Percentiles rank a stretch among this genome's conserved stretches.
Conservation (phyloP, 2,113 vertebrate species). For the Brachirus orientalis region DNA sequence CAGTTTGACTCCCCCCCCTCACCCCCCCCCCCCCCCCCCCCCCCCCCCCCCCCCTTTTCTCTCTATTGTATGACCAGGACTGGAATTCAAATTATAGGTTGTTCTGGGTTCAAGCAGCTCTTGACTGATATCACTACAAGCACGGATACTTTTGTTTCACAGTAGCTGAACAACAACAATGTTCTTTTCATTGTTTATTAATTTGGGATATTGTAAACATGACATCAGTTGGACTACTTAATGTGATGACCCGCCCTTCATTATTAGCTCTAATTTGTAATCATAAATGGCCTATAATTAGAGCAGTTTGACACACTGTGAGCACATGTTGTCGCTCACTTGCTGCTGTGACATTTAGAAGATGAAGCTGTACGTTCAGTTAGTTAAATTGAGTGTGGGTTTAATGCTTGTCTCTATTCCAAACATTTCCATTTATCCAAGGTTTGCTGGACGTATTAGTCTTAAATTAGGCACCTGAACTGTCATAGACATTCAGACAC, state of each 20-base stretch:
- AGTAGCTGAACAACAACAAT: slow-evolving; percentile 17
- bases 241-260: slow-evolving; percentile 48
- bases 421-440: slow-evolving; percentile 31
- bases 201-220: slow-evolving; percentile 54
- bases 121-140: slow-evolving; percentile 13
- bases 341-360: slow-evolving; percentile 42
- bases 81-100: slow-evolving; percentile 62
- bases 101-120: slow-evolving; percentile 48
- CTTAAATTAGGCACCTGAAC: slow-evolving; percentile 42
- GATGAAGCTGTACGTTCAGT: neutral
- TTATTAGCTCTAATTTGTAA: slow-evolving; percentile 61
- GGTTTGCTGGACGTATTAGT: slow-evolving; percentile 36
- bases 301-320: slow-evolving; percentile 42
- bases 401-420: slow-evolving; percentile 34
- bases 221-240: slow-evolving; percentile 30
- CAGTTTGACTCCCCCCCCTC: slow-evolving; percentile 32
- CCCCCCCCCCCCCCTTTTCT: slow-evolving; percentile 9
- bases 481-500: slow-evolving; percentile 52
- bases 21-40: too few species aligned
- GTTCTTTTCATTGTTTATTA: slow-evolving; percentile 43
- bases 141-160: slow-evolving; percentile 2
- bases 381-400: slow-evolving; percentile 28
- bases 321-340: slow-evolving; percentile 25
- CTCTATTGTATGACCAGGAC: slow-evolving; percentile 55
- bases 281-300: slow-evolving; percentile 57